phyloP scores from a whole-genome alignment of 2,113 vertebrate genomes.

The Macaca fascicularis region DNA sequence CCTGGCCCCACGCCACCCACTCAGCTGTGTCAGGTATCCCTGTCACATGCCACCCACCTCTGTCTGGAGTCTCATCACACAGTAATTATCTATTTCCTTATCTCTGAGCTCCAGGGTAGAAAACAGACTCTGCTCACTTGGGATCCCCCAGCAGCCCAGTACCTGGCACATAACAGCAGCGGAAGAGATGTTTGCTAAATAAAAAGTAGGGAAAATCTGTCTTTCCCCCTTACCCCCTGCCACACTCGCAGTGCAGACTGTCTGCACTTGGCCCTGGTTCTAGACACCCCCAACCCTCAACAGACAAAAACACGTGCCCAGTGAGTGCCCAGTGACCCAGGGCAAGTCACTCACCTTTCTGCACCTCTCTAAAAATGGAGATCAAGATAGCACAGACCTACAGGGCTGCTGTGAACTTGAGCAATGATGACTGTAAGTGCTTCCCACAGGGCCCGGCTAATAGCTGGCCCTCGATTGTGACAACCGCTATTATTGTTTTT shows the following conservation, averaged over 20 bases:
- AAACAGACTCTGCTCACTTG: background rate
- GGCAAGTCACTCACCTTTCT: background rate
- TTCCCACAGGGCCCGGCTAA: background rate
- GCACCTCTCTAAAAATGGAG: background rate
- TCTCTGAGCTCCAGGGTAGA: background rate
- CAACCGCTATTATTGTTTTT: background rate
- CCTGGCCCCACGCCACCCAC: background rate
- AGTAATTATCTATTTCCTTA: background rate
- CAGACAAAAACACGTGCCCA: background rate
- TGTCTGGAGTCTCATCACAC: background rate
- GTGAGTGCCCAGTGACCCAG: background rate
- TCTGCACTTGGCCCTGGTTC: background rate
- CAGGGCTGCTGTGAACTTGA: background rate
- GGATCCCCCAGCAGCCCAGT: background rate
- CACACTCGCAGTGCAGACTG: background rate
- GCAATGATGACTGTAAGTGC: rapidly evolving
- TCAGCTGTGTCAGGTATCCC: background rate
- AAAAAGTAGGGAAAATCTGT: background rate
- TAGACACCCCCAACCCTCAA: background rate
- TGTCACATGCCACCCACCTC: background rate
- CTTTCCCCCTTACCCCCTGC: background rate
- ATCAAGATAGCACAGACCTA: too few species aligned
- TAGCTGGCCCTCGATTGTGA: background rate
- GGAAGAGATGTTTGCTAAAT: background rate
- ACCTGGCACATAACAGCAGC: background rate